A percentile compares a stretch with the other conserved stretches of the same genome.
phyloP scores from a whole-genome alignment of 2,888 invertebrate species.

The Limenitis camilla region DNA sequence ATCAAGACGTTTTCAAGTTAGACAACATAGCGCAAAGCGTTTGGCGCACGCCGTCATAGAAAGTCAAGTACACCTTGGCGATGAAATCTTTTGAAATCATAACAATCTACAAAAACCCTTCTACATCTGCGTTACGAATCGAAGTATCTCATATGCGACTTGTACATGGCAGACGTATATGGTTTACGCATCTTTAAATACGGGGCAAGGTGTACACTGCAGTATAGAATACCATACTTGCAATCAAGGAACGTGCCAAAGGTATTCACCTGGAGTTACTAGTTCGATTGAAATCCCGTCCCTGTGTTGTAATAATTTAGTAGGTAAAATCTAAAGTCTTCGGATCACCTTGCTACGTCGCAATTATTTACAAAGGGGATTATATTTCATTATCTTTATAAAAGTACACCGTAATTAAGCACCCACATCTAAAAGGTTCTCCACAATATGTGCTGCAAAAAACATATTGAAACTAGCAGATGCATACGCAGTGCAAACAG shows the following conservation, averaged over 20 bases:
- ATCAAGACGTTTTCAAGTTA: conserved; percentile 20
- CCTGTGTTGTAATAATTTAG: conserved; percentile 46
- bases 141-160: conserved; percentile 25
- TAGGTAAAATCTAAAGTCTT: conserved; percentile 39
- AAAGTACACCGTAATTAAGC: conserved; percentile 67
- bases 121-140: conserved; percentile 51
- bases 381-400: conserved; percentile 71
- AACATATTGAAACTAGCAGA: conserved; percentile 52
- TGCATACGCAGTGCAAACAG: conserved; percentile 63
- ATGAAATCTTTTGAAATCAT: conserved; percentile 46
- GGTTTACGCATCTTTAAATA: conserved; percentile 12
- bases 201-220: conserved; percentile 41
- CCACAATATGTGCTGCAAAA: conserved; percentile 47
- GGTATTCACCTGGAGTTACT: conserved; percentile 47
- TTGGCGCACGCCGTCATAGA: conserved; percentile 44
- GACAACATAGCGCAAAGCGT: conserved; percentile 20
- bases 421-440: conserved; percentile 61
- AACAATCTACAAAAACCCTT: conserved; percentile 61
- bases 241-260: conserved; percentile 63
- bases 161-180: conserved; percentile 21
- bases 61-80: conserved; percentile 52
- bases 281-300: conserved; percentile 44
- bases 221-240: background rate
- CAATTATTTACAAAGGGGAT: conserved; percentile 66
- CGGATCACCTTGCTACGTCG: conserved; percentile 53